Evolutionary conservation across 2,888 invertebrate genomes (phyloP), one percentile per base, ranked within the genome.

Genomic region (Physocephala rufipes): DNA sequence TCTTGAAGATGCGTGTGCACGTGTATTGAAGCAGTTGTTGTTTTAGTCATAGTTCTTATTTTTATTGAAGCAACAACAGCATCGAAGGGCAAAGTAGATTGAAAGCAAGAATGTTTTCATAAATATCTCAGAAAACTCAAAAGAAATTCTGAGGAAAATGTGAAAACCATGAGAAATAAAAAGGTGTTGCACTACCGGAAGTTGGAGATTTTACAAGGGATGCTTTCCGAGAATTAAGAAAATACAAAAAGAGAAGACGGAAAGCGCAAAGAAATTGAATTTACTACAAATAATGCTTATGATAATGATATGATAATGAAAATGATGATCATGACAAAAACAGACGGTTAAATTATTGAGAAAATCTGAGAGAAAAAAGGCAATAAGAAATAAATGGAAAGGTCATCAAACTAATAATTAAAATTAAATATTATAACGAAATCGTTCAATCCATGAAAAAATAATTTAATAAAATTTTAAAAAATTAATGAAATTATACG

Each of bases 141-240:
- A 36, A 53, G 24, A 58, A 58, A 58, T 26, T 13, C 26, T 58
- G 15, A 24, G 16, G 28, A 58, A 58, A 15, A 24, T 58, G 28
- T 28, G 49, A 49, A 49, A 49, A 49, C 19, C 13, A 5, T 12
- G n/a, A 5, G 1, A 58, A 58, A 58, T 24, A 43, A 55, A 67
- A 67, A 43, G 55, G 43, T 67, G 66, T 67, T 67, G 66, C 49
- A 16, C 15, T 28, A 47, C 64, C 66, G 66, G 66, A 67, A 67
- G 66, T 67, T 43, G 55, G n/a, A 15, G 19, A 49, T 49, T 24
- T 26, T 47, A 26, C 47, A 24, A 63, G 47, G 24, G 61, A 28
- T 47, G 65, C 30, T 28, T 65, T 65, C 65, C 53, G 28, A 51
- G 65, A 65, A 65, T 9, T 65, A 19, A 65, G 13, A 28, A 49